Evolutionary conservation across 2,113 vertebrate genomes (phyloP).

Genomic region (Rhegmatorhina hoffmannsi): DNA sequence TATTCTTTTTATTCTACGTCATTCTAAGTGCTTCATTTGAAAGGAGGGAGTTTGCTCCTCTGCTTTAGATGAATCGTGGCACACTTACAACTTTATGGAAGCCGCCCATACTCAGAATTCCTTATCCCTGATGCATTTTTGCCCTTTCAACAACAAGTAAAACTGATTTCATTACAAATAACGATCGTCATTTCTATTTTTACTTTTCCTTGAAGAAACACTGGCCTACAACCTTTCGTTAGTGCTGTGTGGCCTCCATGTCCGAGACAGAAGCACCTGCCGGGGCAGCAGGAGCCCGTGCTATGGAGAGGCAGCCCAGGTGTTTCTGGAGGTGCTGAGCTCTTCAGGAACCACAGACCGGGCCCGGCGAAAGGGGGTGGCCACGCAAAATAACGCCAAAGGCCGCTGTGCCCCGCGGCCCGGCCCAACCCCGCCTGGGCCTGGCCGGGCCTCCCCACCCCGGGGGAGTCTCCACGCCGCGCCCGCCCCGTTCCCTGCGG

Average conservation of each 20-base stretch:
- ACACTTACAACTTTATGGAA: rapidly evolving
- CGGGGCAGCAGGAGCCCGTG: not conserved
- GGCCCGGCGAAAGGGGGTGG: too few species aligned
- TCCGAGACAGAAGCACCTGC: not conserved
- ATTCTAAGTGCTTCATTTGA: not conserved
- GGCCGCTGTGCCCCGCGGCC: too few species aligned
- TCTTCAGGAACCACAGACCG: too few species aligned
- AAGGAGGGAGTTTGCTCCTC: rapidly evolving
- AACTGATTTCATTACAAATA: not conserved
- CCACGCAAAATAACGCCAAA: too few species aligned
- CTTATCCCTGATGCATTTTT: not conserved
- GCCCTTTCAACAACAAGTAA: not conserved
- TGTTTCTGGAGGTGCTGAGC: not conserved
- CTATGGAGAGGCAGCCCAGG: not conserved
- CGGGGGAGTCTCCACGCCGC: too few species aligned
- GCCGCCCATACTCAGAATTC: not conserved
- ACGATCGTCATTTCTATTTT: not conserved
- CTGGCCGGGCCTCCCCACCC: too few species aligned
- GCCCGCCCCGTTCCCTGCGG: too few species aligned
- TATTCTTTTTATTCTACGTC: not conserved
- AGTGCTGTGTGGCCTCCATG: not conserved
- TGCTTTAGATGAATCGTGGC: not conserved
- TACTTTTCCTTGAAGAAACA: not conserved
- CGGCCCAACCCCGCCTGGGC: too few species aligned
- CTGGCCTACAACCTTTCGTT: not conserved